Percentiles rank a stretch among this genome's conserved stretches.
These are phyloP conservation scores for Hirtodrosophila alboralis DNA, from an alignment of 2,888 invertebrate species.

Conservation along the genomic window DNA sequence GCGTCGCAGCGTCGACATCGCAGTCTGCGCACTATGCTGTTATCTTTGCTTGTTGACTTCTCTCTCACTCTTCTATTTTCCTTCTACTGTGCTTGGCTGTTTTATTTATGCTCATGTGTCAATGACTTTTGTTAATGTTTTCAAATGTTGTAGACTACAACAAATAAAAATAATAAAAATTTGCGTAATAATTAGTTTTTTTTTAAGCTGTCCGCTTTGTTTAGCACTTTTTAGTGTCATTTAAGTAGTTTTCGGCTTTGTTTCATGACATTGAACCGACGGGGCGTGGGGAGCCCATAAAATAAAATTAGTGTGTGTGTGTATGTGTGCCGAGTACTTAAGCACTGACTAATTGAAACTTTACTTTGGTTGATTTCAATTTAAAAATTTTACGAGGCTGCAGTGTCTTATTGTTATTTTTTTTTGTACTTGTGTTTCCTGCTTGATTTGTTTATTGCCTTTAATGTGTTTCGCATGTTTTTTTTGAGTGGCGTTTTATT, in stretches of 20 bases:
- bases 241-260: slow-evolving; percentile 22
- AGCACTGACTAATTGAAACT: slow-evolving; percentile 53
- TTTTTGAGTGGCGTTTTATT: slow-evolving; percentile 60
- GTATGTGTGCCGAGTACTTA: slow-evolving; percentile 35
- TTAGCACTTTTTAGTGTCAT: slow-evolving; percentile 34
- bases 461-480: slow-evolving; percentile 77
- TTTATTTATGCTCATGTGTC: slow-evolving; percentile 55
- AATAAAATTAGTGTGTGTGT: slow-evolving; percentile 16
- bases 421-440: slow-evolving; percentile 57
- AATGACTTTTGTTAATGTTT: slow-evolving; percentile 66
- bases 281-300: slow-evolving; percentile 12
- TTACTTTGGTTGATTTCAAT: slow-evolving; percentile 56
- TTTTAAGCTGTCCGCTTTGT: slow-evolving; percentile 40
- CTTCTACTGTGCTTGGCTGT: not conserved
- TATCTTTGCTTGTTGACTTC: slow-evolving; percentile 14
- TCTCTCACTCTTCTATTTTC: slow-evolving; percentile 2
- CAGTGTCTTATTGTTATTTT: slow-evolving; percentile 16
- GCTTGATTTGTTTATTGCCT: slow-evolving; percentile 78
- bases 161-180: slow-evolving; percentile 67
- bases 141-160: slow-evolving; percentile 49
- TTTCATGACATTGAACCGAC: slow-evolving; percentile 36
- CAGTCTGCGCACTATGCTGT: slow-evolving; percentile 5
- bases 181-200: slow-evolving; percentile 71
- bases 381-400: slow-evolving; percentile 50
- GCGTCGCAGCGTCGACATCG: not conserved